Evolutionary conservation across 2,113 vertebrate species (phyloP), one percentile per base, ranked within the genome.

Genomic region (Myotis brandtii): DNA sequence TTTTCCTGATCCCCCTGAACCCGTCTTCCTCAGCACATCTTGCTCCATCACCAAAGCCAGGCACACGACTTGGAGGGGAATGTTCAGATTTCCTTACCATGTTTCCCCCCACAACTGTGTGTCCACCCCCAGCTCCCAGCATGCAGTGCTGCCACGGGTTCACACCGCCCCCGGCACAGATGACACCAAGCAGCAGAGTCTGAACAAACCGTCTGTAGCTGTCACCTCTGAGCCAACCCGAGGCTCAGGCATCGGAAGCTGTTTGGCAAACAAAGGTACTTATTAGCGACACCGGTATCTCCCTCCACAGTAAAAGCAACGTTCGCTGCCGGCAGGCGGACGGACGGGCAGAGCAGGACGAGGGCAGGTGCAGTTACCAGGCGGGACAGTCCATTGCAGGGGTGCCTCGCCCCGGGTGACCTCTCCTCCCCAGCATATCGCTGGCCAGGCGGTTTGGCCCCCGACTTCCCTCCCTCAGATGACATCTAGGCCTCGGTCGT

Each of bases 1-100:
- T 85, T 93, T 96, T 91, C 89, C 93, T 94, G 96, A 94, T 96
- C 96, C 91, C 90, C 95, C 94, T 50, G 86, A 88, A 34, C 16
- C 92, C 66, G 64, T 95, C 32, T 59, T 85, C 97, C 97, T 96
- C 91, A 87, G 94, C 83, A 85, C 95, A 93, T 95, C 69, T 72
- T 52, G 62, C 91, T 18, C 70, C 34, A 40, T 56, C 88, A 66
- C 70, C 46, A 82, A 66, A 96, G n/a, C 27, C 30, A 59, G 43
- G 80, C 48, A 10, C 75, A 37, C 0, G 2, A n/a, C 64, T 6
- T 8, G 52, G 93, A 48, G 79, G 67, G 40, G 87, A 25, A 66
- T 52, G 2, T 32, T 46, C 52, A 0, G 56, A n/a, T 18, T 56
- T 84, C 94, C 21, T 66, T 43, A 40, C 83, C 52, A 13, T 86